Evolutionary conservation across 2,888 invertebrate species (phyloP).

Genomic region (Diplolepis rosae): DNA sequence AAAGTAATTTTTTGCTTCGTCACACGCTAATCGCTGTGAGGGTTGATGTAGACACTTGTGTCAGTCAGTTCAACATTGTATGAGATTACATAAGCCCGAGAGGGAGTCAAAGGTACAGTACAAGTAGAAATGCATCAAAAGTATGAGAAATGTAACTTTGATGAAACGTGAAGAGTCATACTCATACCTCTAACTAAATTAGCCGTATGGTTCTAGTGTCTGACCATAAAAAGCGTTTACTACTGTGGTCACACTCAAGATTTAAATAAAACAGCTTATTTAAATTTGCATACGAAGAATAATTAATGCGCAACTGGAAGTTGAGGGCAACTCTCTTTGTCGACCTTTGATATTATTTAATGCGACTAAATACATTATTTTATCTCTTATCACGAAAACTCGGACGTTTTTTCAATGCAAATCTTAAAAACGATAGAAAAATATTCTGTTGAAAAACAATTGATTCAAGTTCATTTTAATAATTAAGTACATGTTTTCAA

Average conservation of each 20-base stretch:
- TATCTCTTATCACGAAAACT: slow-evolving; percentile 10
- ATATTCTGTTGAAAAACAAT: no score
- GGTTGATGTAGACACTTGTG: slow-evolving; percentile 2
- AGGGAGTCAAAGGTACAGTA: slow-evolving; percentile 16
- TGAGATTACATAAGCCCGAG: neutral
- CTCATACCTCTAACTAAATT: slow-evolving; percentile 12
- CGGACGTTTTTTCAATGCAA: no score
- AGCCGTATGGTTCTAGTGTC: slow-evolving; percentile 17
- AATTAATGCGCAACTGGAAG: slow-evolving; percentile 2
- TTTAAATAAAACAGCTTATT: slow-evolving; percentile 20
- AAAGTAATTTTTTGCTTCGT: neutral
- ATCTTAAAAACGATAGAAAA: no score
- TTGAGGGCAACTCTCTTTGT: slow-evolving; percentile 16
- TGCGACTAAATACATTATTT: slow-evolving; percentile 5
- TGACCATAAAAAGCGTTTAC: slow-evolving; percentile 31
- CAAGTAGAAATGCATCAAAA: slow-evolving; percentile 5
- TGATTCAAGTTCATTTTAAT: no score
- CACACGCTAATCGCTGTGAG: neutral
- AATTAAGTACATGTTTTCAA: no score
- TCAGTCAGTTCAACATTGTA: neutral
- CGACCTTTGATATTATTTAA: slow-evolving; percentile 30
- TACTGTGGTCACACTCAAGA: slow-evolving; percentile 23
- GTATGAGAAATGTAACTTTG: slow-evolving; percentile 19
- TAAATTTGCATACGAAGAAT: slow-evolving; percentile 4
- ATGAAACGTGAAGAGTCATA: slow-evolving; percentile 17